phyloP scores from a whole-genome alignment of 2,797 vertebrate species.

The Arrhamphus sclerolepis region DNA sequence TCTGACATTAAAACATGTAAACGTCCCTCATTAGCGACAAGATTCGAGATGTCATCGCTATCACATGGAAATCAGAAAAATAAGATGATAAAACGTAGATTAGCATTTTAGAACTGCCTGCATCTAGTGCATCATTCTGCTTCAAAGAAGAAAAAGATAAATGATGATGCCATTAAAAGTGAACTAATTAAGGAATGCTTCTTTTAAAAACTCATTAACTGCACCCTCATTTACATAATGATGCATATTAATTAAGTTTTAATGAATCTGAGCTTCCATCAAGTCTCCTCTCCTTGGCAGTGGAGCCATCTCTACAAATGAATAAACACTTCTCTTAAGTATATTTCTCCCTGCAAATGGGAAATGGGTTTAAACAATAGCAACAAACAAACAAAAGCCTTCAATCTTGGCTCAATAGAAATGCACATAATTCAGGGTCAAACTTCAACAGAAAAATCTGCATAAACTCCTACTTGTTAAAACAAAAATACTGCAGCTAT shows the following conservation, averaged over 20 bases:
- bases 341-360: slow-evolving; percentile 95
- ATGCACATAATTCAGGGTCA: slow-evolving; percentile 78
- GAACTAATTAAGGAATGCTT: slow-evolving; percentile 99
- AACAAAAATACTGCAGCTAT: slow-evolving; percentile 37
- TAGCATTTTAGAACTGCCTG: slow-evolving; percentile 94
- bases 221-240: slow-evolving; percentile 99
- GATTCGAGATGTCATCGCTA: slow-evolving; percentile 77
- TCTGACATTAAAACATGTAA: slow-evolving; percentile 78
- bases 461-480: slow-evolving; percentile 52
- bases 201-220: slow-evolving; percentile 99
- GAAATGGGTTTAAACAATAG: slow-evolving; percentile 92
- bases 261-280: slow-evolving; percentile 99
- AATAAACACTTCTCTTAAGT: slow-evolving; percentile 99
- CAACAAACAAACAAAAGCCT: slow-evolving; percentile 85
- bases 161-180: slow-evolving; percentile 99
- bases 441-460: slow-evolving; percentile 58
- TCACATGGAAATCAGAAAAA: slow-evolving; percentile 91
- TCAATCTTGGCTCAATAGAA: slow-evolving; percentile 75
- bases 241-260: slow-evolving; percentile 99
- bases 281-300: slow-evolving; percentile 98
- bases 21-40: slow-evolving; percentile 84
- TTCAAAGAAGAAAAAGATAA: slow-evolving; percentile 99
- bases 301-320: slow-evolving; percentile 99
- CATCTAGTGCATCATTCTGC: slow-evolving; percentile 96
- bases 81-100: slow-evolving; percentile 89